phyloP scores from a whole-genome alignment of 2,113 vertebrate species.

The Chionomys nivalis region DNA sequence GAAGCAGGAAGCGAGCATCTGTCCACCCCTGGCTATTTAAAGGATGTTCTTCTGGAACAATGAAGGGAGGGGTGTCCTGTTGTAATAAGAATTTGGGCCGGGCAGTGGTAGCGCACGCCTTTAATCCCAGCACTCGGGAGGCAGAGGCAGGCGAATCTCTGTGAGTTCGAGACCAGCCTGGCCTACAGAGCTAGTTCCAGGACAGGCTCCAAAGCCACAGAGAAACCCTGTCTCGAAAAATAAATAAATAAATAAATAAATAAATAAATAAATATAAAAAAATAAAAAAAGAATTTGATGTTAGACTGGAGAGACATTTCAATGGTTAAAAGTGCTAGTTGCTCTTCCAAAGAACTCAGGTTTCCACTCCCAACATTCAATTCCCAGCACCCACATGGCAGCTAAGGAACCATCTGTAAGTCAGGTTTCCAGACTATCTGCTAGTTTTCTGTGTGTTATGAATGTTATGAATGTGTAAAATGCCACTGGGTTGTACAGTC shows the following conservation, averaged over 20 bases:
- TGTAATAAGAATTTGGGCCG: neutral
- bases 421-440: neutral
- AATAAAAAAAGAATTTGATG: no score
- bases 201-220: no score
- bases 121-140: no score
- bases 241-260: no score
- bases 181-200: no score
- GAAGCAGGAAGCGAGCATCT: neutral
- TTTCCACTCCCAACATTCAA: neutral
- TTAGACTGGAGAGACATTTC: neutral
- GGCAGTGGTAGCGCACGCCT: no score
- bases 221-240: no score
- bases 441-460: neutral
- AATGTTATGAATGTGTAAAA: neutral
- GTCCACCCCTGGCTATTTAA: neutral
- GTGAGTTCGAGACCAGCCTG: no score
- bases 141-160: no score
- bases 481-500: neutral
- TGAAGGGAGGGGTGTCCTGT: neutral
- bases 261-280: no score
- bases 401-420: neutral
- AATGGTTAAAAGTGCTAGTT: neutral
- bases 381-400: neutral
- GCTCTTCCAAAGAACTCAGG: neutral
- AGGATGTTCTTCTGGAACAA: neutral